Percentiles rank a stretch among this genome's conserved stretches.
phyloP scores from a whole-genome alignment of 2,888 invertebrate genomes.

The Emmelina monodactyla region DNA sequence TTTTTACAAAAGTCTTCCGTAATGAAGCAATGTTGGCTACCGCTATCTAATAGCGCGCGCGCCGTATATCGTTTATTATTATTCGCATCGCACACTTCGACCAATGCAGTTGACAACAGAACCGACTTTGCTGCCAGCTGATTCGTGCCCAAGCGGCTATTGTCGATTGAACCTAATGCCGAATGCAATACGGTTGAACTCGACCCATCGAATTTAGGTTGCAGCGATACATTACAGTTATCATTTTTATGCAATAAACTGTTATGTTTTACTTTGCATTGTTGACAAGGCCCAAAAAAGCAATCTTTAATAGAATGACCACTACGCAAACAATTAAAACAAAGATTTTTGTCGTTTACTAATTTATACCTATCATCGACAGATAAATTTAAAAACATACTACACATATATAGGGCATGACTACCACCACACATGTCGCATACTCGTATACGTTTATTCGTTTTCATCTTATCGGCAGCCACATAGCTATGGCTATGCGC shows the following conservation, averaged over 20 bases:
- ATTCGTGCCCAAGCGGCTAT: no score
- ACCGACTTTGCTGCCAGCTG: no score
- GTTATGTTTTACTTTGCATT: not conserved
- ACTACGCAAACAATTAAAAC: constrained; percentile 7
- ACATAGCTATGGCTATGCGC: no score
- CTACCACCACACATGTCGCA: constrained; percentile 8
- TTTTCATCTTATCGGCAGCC: not conserved
- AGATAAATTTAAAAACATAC: constrained; percentile 3
- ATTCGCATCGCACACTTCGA: not conserved
- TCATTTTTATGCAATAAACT: not conserved
- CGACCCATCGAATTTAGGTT: no score
- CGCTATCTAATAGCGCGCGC: constrained; percentile 2
- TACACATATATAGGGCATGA: constrained; percentile 8
- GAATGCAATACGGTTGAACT: no score
- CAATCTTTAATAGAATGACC: constrained; percentile 1
- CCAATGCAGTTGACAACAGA: not conserved
- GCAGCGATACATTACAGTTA: not conserved
- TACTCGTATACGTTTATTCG: not conserved
- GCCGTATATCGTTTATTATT: not conserved
- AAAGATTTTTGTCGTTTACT: constrained; percentile 4
- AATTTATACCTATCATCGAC: constrained; percentile 4
- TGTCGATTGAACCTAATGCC: no score
- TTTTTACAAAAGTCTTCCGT: constrained; percentile 1
- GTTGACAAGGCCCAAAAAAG: not conserved
- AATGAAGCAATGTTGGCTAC: not conserved